phyloP scores from a whole-genome alignment of 2,888 invertebrate species.

The Dendrolimus houi region DNA sequence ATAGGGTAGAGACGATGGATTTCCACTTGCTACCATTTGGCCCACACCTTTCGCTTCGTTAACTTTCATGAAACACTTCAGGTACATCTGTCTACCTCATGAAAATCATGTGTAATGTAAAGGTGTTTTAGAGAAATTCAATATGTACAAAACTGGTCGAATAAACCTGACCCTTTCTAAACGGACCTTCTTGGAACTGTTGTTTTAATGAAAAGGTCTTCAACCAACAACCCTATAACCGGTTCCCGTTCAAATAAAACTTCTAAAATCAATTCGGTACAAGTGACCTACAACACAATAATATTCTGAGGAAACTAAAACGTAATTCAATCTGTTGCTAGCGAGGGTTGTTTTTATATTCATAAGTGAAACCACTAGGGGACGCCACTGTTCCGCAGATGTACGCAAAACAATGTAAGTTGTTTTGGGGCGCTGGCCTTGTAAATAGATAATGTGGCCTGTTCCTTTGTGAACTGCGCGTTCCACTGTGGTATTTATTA shows the following conservation, averaged over 20 bases:
- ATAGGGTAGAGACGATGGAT: too few relatives aligned
- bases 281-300: background rate
- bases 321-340: slow-evolving; percentile 23
- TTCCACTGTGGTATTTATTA: background rate
- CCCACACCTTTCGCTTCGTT: too few relatives aligned
- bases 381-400: slow-evolving; percentile 10
- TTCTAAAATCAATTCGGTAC: background rate
- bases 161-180: too few relatives aligned
- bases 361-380: slow-evolving; percentile 23
- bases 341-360: slow-evolving; percentile 24
- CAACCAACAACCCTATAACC: background rate
- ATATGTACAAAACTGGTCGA: too few relatives aligned
- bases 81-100: too few relatives aligned
- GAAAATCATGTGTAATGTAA: too few relatives aligned
- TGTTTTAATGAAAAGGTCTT: background rate
- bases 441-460: slow-evolving; percentile 3
- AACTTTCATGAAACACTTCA: too few relatives aligned
- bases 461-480: background rate
- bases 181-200: too few relatives aligned
- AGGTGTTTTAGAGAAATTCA: too few relatives aligned
- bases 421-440: slow-evolving; percentile 3
- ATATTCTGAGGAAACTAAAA: slow-evolving; percentile 5
- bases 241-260: background rate
- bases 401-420: slow-evolving; percentile 22
- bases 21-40: too few relatives aligned